Conservation (phyloP, 1,140 invertebrate species). For the Drosophila ogumai region DNA sequence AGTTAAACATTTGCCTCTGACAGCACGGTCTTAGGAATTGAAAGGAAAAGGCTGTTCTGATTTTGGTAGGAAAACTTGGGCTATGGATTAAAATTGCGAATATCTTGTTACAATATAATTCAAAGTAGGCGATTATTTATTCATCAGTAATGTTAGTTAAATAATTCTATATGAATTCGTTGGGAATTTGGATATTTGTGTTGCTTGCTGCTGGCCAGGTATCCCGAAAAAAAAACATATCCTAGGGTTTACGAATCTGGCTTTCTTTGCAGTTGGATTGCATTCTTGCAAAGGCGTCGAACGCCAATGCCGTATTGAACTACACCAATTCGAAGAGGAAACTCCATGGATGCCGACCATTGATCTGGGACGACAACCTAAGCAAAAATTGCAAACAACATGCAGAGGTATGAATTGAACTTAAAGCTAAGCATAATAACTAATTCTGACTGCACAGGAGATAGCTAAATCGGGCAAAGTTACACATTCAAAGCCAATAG, state of each 20-base stretch:
- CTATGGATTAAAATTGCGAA: not conserved
- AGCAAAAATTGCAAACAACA: not conserved
- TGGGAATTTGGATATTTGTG: not conserved
- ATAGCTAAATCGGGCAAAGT: not conserved
- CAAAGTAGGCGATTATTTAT: not conserved
- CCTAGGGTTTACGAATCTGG: not conserved
- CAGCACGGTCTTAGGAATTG: not conserved
- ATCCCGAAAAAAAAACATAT: not conserved
- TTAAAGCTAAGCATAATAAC: not conserved
- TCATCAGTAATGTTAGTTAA: not conserved
- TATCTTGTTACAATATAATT: not conserved
- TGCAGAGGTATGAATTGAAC: not conserved
- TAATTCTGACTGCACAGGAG: not conserved
- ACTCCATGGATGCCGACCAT: not conserved
- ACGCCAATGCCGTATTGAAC: not conserved
- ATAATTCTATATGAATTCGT: not conserved
- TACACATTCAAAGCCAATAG: not conserved
- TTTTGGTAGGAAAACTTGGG: not conserved
- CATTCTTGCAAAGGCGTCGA: not conserved
- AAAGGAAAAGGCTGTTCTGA: not conserved
- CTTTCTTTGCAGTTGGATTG: not conserved
- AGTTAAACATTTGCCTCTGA: not conserved
- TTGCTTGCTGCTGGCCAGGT: constrained; percentile 1
- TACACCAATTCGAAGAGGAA: not conserved
- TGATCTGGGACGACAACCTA: not conserved